phyloP scores from a whole-genome alignment of 53 echinoderm and acorn worm genomes.

The Luidia sarsii region DNA sequence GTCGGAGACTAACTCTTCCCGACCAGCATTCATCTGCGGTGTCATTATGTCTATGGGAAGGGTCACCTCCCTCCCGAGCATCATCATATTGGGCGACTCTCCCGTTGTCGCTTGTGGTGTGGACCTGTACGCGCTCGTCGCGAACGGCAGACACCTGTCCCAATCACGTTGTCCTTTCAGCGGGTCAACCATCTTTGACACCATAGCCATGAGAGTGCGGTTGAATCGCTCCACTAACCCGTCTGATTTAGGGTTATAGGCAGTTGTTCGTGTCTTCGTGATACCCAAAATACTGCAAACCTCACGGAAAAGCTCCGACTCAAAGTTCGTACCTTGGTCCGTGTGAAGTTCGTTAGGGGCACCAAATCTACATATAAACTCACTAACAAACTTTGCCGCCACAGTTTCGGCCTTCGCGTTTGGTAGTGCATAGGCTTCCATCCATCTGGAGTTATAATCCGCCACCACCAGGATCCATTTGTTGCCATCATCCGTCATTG shows the following conservation, averaged over 20 bases:
- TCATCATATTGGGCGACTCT: conserved; percentile 19
- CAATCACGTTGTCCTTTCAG: no score
- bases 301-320: conserved; percentile 5
- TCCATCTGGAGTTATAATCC: conserved; percentile 22
- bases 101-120: no score
- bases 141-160: no score
- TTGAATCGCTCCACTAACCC: conserved; percentile 37
- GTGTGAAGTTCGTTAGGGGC: conserved; percentile 9
- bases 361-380: conserved; percentile 25
- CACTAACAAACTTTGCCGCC: background rate
- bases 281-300: background rate
- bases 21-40: background rate
- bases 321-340: conserved; percentile 27
- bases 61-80: conserved; percentile 4
- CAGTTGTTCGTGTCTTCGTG: conserved; percentile 3
- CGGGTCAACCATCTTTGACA: no score
- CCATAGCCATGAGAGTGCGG: background rate
- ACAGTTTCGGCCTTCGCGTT: conserved; percentile 25
- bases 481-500: conserved; percentile 25
- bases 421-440: conserved; percentile 22
- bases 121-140: no score
- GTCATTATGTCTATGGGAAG: background rate
- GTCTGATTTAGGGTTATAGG: conserved; percentile 17
- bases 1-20: background rate
- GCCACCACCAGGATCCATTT: conserved; percentile 10